These are phyloP conservation scores for Echiichthys vipera DNA, from an alignment of 2,797 vertebrate species.

Conservation along the genomic window DNA sequence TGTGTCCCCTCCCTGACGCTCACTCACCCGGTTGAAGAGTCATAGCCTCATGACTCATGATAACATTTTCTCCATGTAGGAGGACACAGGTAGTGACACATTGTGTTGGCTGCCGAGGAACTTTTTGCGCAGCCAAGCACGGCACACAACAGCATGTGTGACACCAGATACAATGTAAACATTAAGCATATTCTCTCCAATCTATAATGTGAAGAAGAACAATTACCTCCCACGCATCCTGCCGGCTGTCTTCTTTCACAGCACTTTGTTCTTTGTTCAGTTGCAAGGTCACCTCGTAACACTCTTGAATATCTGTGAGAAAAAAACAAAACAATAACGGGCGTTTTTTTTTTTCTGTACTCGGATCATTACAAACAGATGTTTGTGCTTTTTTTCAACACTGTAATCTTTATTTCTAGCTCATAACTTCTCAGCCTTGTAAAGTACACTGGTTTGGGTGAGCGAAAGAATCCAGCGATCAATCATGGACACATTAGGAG, in stretches of 20 bases:
- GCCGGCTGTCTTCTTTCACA: conserved; percentile 72
- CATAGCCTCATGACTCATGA: conserved; percentile 50
- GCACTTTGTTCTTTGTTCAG: conserved; percentile 77
- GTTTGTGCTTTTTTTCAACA: not conserved
- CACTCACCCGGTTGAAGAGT: conserved; percentile 45
- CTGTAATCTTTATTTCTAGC: conserved; percentile 4
- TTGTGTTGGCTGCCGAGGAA: conserved; percentile 20
- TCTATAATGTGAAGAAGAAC: conserved; percentile 54
- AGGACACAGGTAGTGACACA: conserved; percentile 54
- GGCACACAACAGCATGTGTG: conserved; percentile 14
- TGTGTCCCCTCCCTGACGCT: conserved; percentile 40
- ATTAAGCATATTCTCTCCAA: conserved; percentile 47
- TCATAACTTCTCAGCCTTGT: conserved; percentile 13
- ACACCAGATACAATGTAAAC: conserved; percentile 49
- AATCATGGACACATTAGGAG: conserved; percentile 40
- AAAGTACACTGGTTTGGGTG: conserved; percentile 7
- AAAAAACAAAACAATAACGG: conserved; percentile 48
- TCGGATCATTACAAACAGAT: conserved; percentile 28
- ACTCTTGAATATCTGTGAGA: conserved; percentile 87
- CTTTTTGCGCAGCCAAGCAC: not conserved
- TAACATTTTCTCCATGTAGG: conserved; percentile 29
- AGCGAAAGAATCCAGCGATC: conserved; percentile 30
- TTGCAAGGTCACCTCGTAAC: conserved; percentile 87
- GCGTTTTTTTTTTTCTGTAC: conserved; percentile 10
- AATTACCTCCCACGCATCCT: conserved; percentile 81